phyloP scores from a whole-genome alignment of 2,888 invertebrate genomes.

The Stenolophus ochropezus region DNA sequence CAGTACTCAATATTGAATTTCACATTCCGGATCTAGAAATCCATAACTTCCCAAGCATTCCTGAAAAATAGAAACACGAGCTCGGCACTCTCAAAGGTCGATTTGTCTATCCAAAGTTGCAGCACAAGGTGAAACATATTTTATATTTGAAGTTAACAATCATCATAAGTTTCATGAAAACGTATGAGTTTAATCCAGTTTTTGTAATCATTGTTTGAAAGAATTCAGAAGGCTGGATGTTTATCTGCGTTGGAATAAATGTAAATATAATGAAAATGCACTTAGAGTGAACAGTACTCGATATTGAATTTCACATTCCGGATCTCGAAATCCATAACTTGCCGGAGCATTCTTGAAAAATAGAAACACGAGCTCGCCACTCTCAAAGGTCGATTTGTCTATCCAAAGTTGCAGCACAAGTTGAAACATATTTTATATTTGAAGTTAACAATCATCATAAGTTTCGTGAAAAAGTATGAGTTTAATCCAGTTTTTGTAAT shows the following conservation, averaged over 20 bases:
- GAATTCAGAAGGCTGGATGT: no score
- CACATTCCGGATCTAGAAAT: slow-evolving; percentile 7
- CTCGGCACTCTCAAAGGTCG: slow-evolving; percentile 22
- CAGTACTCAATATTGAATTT: slow-evolving; percentile 15
- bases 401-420: slow-evolving; percentile 29
- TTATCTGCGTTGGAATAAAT: not conserved
- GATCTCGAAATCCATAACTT: slow-evolving; percentile 11
- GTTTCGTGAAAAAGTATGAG: no score
- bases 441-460: slow-evolving; percentile 41
- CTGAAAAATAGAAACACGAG: slow-evolving; percentile 12
- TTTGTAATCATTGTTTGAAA: no score
- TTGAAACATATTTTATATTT: slow-evolving; percentile 45
- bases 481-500: no score
- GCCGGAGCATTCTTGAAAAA: slow-evolving; percentile 15
- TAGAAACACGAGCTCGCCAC: not conserved
- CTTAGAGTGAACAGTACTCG: not conserved
- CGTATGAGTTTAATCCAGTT: no score
- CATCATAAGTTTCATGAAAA: no score
- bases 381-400: slow-evolving; percentile 34
- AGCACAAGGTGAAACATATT: slow-evolving; percentile 34
- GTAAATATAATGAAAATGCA: slow-evolving; percentile 1
- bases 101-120: slow-evolving; percentile 31
- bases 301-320: slow-evolving; percentile 26
- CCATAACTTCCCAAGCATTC: slow-evolving; percentile 18
- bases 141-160: slow-evolving; percentile 45